These are phyloP conservation scores for Idris sp. DNA, from an alignment of 1,140 invertebrate genomes.

Conservation along the genomic window DNA sequence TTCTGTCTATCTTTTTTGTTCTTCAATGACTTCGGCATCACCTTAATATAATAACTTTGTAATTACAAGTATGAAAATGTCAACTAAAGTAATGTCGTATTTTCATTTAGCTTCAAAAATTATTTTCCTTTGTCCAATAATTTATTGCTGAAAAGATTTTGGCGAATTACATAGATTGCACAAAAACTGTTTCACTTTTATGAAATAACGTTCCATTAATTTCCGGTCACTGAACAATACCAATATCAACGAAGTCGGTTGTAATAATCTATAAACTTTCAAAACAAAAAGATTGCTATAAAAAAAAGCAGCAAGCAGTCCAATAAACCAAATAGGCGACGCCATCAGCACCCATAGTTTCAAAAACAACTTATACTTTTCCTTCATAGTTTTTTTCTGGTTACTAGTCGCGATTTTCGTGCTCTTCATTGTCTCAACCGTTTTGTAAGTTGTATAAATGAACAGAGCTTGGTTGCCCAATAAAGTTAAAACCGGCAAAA, in stretches of 20 bases:
- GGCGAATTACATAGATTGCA: too few species aligned
- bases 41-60: too few species aligned
- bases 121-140: too few species aligned
- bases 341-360: constrained; percentile 69
- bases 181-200: too few species aligned
- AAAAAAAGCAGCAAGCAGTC: constrained; percentile 62
- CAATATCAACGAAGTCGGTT: constrained; percentile 64
- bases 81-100: too few species aligned
- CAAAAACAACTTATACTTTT: constrained; percentile 67
- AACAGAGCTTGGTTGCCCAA: constrained; percentile 68
- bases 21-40: too few species aligned
- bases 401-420: constrained; percentile 64
- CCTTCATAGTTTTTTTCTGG: constrained; percentile 53
- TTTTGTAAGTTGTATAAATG: constrained; percentile 65
- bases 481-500: constrained; percentile 62
- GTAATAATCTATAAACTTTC: constrained; percentile 66
- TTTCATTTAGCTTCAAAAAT: too few species aligned
- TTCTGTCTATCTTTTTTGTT: too few species aligned
- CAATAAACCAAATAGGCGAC: constrained; percentile 72
- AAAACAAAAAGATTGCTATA: constrained; percentile 63
- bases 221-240: too few species aligned
- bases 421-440: constrained; percentile 64
- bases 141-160: too few species aligned
- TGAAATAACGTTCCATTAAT: too few species aligned
- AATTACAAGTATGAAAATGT: too few species aligned